Percentiles rank a stretch among this genome's conserved stretches.
Conservation (phyloP, 2,113 vertebrate species). For the Abramis brama region DNA sequence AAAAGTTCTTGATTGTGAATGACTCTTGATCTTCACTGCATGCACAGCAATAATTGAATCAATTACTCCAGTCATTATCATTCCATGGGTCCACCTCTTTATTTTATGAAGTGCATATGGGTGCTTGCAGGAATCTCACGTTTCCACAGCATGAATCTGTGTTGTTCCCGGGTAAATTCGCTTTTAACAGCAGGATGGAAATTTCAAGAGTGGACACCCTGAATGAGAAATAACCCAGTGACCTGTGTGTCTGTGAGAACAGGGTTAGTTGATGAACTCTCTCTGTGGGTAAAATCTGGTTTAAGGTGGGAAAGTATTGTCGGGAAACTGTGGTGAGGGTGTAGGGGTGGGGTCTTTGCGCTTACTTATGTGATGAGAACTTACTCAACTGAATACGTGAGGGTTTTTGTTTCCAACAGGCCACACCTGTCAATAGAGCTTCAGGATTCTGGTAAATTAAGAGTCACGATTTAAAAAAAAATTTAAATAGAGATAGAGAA, state of each 20-base stretch:
- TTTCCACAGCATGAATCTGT: slow-evolving; percentile 14
- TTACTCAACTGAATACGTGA: slow-evolving; percentile 13
- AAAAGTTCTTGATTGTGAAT: not conserved
- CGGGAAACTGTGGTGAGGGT: slow-evolving; percentile 33
- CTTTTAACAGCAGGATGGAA: slow-evolving; percentile 25
- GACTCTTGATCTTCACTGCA: not conserved
- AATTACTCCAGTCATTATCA: not conserved
- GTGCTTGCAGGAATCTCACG: slow-evolving; percentile 11
- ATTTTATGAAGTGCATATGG: slow-evolving; percentile 1
- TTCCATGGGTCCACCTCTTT: not conserved
- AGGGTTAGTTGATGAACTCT: not conserved
- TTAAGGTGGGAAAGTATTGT: slow-evolving; percentile 36
- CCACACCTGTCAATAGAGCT: not conserved
- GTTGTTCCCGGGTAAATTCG: not conserved
- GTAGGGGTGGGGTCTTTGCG: slow-evolving; percentile 17
- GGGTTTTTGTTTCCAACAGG: slow-evolving; percentile 14
- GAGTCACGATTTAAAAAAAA: too few species aligned
- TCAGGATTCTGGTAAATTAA: too few species aligned
- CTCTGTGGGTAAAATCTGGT: slow-evolving; percentile 6
- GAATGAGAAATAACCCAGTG: slow-evolving; percentile 33
- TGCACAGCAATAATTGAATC: not conserved
- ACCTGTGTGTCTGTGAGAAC: slow-evolving; percentile 17
- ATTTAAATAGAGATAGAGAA: too few species aligned
- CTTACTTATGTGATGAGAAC: slow-evolving; percentile 30
- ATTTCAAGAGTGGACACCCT: not conserved